phyloP scores from a whole-genome alignment of 2,888 invertebrate species.

The Caenorhabditis parvicauda region DNA sequence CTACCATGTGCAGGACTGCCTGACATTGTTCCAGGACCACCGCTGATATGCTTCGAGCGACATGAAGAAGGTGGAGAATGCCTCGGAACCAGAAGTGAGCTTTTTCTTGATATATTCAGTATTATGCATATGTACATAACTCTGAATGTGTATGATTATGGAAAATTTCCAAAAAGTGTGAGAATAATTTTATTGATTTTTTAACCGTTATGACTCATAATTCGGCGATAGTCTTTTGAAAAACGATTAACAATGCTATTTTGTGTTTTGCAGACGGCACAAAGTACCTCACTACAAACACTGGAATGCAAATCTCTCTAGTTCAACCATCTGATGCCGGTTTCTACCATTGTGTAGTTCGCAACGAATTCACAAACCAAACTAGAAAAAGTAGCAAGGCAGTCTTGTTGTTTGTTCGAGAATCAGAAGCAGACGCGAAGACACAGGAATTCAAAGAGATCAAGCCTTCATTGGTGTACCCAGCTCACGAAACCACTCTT shows the following conservation, averaged over 20 bases:
- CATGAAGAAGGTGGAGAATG: slow-evolving; percentile 40
- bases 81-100: slow-evolving; percentile 35
- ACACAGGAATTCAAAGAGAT: no score
- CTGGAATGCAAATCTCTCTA: slow-evolving; percentile 56
- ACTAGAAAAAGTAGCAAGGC: slow-evolving; percentile 45
- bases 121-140: background rate
- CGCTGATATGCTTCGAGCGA: slow-evolving; percentile 53
- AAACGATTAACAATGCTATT: background rate
- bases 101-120: background rate
- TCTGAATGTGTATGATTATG: background rate
- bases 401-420: slow-evolving; percentile 44
- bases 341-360: slow-evolving; percentile 55
- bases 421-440: no score
- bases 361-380: slow-evolving; percentile 48
- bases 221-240: no score
- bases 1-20: slow-evolving; percentile 57
- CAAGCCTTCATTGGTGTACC: slow-evolving; percentile 40
- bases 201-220: background rate
- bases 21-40: slow-evolving; percentile 55
- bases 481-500: slow-evolving; percentile 21
- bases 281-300: slow-evolving; percentile 46
- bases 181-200: background rate
- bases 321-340: slow-evolving; percentile 52
- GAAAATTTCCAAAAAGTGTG: background rate
- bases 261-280: slow-evolving; percentile 23